These are phyloP conservation scores for Plotosus lineatus DNA, from an alignment of 2,113 vertebrate genomes.

Conservation along the genomic window DNA sequence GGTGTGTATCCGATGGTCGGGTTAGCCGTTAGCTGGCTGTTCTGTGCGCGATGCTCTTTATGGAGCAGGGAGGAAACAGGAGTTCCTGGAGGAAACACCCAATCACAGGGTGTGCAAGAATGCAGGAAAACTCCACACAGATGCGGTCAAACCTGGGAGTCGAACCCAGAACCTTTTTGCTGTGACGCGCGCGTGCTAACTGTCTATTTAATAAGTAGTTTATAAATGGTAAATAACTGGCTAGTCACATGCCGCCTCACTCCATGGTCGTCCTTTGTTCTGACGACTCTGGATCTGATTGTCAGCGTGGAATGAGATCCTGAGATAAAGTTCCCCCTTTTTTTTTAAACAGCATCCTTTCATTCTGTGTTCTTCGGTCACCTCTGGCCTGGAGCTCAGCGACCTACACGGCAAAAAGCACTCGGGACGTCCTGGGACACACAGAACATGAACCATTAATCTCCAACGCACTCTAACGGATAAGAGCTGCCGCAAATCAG, in stretches of 20 bases:
- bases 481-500: slow-evolving; percentile 38
- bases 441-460: not conserved
- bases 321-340: not conserved
- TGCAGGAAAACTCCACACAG: too few species aligned
- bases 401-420: slow-evolving; percentile 29
- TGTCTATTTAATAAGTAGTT: too few species aligned
- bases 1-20: too few species aligned
- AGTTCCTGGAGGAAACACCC: too few species aligned
- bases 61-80: too few species aligned
- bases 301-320: not conserved
- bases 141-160: too few species aligned
- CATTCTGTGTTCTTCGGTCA: not conserved
- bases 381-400: slow-evolving; percentile 6
- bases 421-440: slow-evolving; percentile 17
- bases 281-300: not conserved
- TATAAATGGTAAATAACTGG: not conserved
- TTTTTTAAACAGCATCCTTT: not conserved
- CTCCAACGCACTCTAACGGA: slow-evolving; percentile 28
- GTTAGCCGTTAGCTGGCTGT: too few species aligned
- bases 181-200: too few species aligned
- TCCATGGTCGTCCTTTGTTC: not conserved
- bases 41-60: too few species aligned
- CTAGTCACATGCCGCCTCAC: not conserved
- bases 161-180: too few species aligned
- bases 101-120: too few species aligned